Conservation (phyloP, 2,888 invertebrate genomes). For the Drosophila stalkeri region DNA sequence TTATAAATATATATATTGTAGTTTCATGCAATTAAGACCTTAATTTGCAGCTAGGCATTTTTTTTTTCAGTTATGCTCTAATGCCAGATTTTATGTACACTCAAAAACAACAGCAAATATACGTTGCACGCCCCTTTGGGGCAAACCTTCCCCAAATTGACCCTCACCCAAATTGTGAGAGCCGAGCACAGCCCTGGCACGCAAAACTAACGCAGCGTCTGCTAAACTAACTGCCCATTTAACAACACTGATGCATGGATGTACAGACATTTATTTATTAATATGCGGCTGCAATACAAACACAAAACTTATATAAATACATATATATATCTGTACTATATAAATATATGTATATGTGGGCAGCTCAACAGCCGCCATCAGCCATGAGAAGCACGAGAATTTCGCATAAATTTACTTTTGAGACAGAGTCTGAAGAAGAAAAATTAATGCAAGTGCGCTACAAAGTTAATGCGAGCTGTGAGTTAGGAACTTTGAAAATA, state of each 20-base stretch:
- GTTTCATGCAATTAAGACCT: neutral
- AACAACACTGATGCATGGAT: constrained; percentile 37
- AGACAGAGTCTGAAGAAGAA: constrained; percentile 18
- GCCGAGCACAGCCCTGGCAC: constrained; percentile 61
- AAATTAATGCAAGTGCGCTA: constrained; percentile 35
- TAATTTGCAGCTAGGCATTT: neutral
- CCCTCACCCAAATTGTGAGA: constrained; percentile 72
- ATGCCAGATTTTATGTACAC: constrained; percentile 8
- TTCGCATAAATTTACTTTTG: constrained; percentile 69
- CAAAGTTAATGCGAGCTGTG: constrained; percentile 16
- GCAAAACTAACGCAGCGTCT: constrained; percentile 50
- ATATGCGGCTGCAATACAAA: constrained; percentile 37
- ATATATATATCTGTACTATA: neutral
- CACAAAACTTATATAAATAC: neutral
- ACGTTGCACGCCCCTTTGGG: constrained; percentile 38
- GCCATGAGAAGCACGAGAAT: constrained; percentile 73
- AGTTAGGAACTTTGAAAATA: constrained; percentile 12
- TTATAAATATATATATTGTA: neutral
- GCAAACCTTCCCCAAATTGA: constrained; percentile 66
- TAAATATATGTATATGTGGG: neutral
- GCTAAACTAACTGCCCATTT: constrained; percentile 47
- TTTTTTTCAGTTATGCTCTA: constrained; percentile 7
- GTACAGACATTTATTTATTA: constrained; percentile 43
- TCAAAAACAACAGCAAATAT: neutral
- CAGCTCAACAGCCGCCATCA: constrained; percentile 35